These are phyloP conservation scores for Anolis sagrei DNA, from an alignment of 2,113 vertebrate genomes.

Conservation along the genomic window DNA sequence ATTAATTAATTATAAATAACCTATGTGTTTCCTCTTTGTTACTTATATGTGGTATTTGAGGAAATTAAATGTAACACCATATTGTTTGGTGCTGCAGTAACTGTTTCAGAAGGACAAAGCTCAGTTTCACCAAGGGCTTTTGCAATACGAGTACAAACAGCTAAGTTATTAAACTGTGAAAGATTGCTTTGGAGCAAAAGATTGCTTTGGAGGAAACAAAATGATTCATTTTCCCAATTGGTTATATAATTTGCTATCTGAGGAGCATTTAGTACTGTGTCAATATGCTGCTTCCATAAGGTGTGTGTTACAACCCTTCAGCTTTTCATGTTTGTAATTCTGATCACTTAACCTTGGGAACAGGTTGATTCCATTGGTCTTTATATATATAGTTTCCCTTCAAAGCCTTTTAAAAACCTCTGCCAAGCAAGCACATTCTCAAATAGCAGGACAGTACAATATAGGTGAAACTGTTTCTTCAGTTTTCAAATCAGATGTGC, in stretches of 20 bases:
- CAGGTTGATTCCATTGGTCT: background rate
- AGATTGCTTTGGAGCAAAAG: background rate
- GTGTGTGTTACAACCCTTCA: background rate
- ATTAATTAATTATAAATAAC: background rate
- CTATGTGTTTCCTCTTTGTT: background rate
- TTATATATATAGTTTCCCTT: background rate
- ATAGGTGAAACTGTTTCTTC: rapidly evolving
- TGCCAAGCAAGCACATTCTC: background rate
- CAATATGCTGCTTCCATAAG: background rate
- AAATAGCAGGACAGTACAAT: background rate
- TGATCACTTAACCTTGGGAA: background rate
- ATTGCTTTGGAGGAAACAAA: background rate
- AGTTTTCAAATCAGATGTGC: background rate
- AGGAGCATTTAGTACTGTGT: constrained; percentile 9
- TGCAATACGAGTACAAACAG: background rate
- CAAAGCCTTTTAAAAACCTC: background rate
- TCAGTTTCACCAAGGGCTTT: background rate
- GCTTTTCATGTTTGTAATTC: background rate
- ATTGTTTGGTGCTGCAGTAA: background rate
- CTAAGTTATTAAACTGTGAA: background rate
- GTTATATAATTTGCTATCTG: background rate
- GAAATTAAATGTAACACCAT: background rate
- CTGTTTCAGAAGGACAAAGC: background rate
- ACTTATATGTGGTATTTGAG: background rate
- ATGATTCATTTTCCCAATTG: background rate